Evolutionary conservation across 2,797 vertebrate species (phyloP).

Genomic region (Protosalanx chinensis): DNA sequence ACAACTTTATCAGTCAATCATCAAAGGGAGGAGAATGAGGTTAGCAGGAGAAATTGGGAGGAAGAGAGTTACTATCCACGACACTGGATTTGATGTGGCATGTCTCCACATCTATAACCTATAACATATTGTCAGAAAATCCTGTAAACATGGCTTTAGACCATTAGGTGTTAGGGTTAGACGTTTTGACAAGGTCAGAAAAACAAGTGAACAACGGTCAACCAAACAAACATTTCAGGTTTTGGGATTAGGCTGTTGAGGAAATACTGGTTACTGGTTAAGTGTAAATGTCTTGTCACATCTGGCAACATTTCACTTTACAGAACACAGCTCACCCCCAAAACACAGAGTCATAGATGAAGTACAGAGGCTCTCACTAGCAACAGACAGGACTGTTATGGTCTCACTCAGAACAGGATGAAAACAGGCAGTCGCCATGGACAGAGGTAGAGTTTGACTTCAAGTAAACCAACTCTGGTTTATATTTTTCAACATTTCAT

Average conservation of each 20-base stretch:
- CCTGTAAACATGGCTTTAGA: constrained; percentile 32
- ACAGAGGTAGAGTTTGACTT: constrained; percentile 69
- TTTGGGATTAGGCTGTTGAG: constrained; percentile 33
- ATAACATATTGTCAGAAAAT: constrained; percentile 43
- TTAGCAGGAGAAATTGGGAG: constrained; percentile 52
- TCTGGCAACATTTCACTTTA: constrained; percentile 12
- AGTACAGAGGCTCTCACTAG: constrained; percentile 46
- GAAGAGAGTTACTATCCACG: constrained; percentile 49
- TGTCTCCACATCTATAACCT: constrained; percentile 41
- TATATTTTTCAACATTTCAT: constrained; percentile 78
- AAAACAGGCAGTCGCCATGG: constrained; percentile 69
- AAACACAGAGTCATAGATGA: constrained; percentile 56
- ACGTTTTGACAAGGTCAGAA: neutral
- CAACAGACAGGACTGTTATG: constrained; percentile 72
- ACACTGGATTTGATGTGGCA: constrained; percentile 24
- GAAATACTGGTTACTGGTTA: constrained; percentile 27
- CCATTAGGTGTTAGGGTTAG: constrained; percentile 40
- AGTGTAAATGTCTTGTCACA: constrained; percentile 26
- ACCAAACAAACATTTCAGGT: constrained; percentile 27
- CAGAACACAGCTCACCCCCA: constrained; percentile 34
- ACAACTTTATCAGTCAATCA: constrained; percentile 29
- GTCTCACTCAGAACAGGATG: constrained; percentile 75
- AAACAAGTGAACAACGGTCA: neutral
- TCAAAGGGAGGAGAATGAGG: constrained; percentile 33
- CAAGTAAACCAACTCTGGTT: constrained; percentile 74